Percentiles rank a stretch among this genome's conserved stretches.
These are phyloP conservation scores for Encarsia formosa DNA, from an alignment of 2,888 invertebrate species.

Conservation along the genomic window DNA sequence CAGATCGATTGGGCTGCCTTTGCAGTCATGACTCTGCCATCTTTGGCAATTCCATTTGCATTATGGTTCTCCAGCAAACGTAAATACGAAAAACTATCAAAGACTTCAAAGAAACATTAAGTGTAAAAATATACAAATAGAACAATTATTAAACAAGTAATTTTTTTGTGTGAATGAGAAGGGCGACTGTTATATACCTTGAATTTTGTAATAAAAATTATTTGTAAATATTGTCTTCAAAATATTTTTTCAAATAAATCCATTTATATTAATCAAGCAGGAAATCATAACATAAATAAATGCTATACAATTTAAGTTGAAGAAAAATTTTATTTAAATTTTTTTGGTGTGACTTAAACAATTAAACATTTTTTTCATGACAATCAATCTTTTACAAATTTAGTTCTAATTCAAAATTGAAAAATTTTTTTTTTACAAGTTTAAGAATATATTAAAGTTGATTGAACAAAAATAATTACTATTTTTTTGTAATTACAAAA, in stretches of 20 bases:
- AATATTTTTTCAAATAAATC: slow-evolving; percentile 19
- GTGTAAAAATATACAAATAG: slow-evolving; percentile 15
- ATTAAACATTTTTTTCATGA: neutral
- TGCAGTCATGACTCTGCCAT: slow-evolving; percentile 93
- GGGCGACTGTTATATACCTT: slow-evolving; percentile 39
- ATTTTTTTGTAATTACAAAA: too few species aligned
- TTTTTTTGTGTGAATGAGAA: slow-evolving; percentile 37
- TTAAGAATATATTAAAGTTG: too few species aligned
- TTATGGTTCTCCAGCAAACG: slow-evolving; percentile 93
- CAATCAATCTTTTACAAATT: too few species aligned
- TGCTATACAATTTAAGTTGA: neutral
- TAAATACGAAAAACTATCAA: slow-evolving; percentile 82
- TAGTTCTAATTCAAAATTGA: too few species aligned
- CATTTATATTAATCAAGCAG: neutral
- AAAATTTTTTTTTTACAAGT: too few species aligned
- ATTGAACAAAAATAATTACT: too few species aligned
- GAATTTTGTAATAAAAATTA: slow-evolving; percentile 44
- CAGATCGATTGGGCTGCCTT: slow-evolving; percentile 93
- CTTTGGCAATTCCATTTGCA: slow-evolving; percentile 87
- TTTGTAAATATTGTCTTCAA: slow-evolving; percentile 24
- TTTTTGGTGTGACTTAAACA: neutral
- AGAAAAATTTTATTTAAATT: too few species aligned
- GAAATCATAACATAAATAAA: neutral
- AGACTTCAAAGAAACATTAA: slow-evolving; percentile 63
- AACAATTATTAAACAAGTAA: slow-evolving; percentile 28